Evolutionary conservation across 1,140 invertebrate genomes (phyloP).

Genomic region (Drosophila bocqueti): DNA sequence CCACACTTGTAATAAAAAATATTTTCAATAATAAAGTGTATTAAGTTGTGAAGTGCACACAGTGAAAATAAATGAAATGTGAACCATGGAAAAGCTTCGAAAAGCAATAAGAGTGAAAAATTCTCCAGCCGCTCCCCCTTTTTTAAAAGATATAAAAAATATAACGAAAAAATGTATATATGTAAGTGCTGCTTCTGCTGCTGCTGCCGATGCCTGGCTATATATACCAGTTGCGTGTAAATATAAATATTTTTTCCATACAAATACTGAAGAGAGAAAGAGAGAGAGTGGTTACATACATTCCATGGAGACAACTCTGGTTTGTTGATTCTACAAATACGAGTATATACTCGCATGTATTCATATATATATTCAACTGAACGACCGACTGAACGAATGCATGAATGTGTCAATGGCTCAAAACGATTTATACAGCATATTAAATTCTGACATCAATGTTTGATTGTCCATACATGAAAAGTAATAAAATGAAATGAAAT

Average conservation of each 20-base stretch:
- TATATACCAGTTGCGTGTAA: conserved; percentile 60
- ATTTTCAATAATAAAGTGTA: conserved; percentile 84
- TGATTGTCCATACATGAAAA: conserved; percentile 63
- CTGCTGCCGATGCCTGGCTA: conserved; percentile 26
- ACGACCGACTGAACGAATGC: conserved; percentile 50
- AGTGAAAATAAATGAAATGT: conserved; percentile 83
- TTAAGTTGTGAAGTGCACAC: conserved; percentile 81
- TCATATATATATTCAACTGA: neutral
- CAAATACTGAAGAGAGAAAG: conserved; percentile 23
- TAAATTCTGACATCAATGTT: conserved; percentile 84
- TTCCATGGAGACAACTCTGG: conserved; percentile 51
- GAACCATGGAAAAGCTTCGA: conserved; percentile 79
- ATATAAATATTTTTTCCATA: conserved; percentile 75
- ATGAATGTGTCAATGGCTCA: conserved; percentile 83
- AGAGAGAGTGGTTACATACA: conserved; percentile 19
- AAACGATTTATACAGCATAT: conserved; percentile 84
- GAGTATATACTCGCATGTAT: conserved; percentile 5
- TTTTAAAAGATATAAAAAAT: conserved; percentile 50
- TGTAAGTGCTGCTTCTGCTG: conserved; percentile 4
- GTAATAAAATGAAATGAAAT: conserved; percentile 29
- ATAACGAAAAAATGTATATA: conserved; percentile 37
- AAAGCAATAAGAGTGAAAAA: conserved; percentile 79
- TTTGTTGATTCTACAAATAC: conserved; percentile 64
- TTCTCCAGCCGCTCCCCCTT: conserved; percentile 15
- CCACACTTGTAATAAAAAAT: conserved; percentile 82